A percentile compares a stretch with the other conserved stretches of the same genome.
phyloP scores from a whole-genome alignment of 2,797 vertebrate species.

The Phrynocephalus forsythii region DNA sequence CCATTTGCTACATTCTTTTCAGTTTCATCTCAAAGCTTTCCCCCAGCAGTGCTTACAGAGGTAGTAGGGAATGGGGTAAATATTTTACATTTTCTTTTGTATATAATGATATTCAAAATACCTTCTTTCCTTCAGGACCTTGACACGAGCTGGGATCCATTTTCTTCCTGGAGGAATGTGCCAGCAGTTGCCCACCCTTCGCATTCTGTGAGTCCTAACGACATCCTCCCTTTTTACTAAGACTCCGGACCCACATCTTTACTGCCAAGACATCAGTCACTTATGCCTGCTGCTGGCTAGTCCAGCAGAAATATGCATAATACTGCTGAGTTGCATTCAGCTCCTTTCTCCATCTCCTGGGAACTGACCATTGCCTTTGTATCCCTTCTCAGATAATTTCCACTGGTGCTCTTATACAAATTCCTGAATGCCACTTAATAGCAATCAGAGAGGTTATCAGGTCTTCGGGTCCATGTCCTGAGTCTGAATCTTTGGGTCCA shows the following conservation, averaged over 20 bases:
- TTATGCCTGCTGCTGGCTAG: background rate
- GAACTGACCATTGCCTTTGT: background rate
- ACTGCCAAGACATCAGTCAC: background rate
- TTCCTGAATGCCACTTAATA: background rate
- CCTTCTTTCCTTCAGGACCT: conserved; percentile 79
- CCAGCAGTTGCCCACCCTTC: conserved; percentile 91
- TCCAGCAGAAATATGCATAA: background rate
- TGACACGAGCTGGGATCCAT: conserved; percentile 89
- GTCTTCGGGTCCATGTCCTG: no score
- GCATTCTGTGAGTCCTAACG: conserved; percentile 87
- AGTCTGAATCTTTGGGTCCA: no score
- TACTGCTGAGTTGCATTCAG: background rate
- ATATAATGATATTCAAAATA: conserved; percentile 64
- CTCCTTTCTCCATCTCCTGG: background rate
- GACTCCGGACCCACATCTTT: background rate
- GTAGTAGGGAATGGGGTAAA: conserved; percentile 2
- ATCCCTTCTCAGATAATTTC: background rate
- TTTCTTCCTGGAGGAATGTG: conserved; percentile 89
- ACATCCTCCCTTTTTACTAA: background rate
- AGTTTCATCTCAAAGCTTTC: background rate
- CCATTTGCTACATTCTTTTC: conserved; percentile 5
- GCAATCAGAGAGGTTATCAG: background rate
- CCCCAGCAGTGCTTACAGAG: background rate
- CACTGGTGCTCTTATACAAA: background rate
- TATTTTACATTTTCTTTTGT: conserved; percentile 62